Base-by-base conservation (phyloP, 2,113 vertebrate genomes). In the Leucopsar rothschildi region DNA sequence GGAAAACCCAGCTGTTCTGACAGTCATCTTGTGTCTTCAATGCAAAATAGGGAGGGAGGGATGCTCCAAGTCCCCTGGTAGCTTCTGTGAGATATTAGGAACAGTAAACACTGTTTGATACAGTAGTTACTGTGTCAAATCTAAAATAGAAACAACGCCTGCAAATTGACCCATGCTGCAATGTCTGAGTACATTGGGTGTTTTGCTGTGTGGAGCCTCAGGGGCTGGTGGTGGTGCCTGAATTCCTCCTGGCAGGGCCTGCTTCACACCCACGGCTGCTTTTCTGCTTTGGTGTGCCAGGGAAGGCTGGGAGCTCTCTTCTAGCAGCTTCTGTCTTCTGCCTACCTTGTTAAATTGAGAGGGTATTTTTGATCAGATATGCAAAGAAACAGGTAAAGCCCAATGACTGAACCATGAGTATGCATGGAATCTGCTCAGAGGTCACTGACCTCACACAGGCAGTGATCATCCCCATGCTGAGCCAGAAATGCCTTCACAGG, bases 381-480 rank as follows among this genome's bases (percentile, higher is more conserved):
- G 5, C 37, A 53, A 65, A 75, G 55, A 70, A 85, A 33, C 0
- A 1, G 14, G 33, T 78, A 47, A 69, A 56, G 37, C 25, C 7
- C 12, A 45, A 21, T 5, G 4, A 29, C 19, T 60, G 69, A 82
- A 37, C 31, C 0, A 0, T 39, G 35, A 28, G 40, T 2, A 1
- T 52, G 61, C 11, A 5, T 0, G 24, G 42, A 25, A 5, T 77
- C 35, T 59, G 33, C 55, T 73, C 6, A 60, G 64, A 28, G 53
- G 28, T 69, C 40, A 24, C 33, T 45, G 76, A 13, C 15, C 4
- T 73, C 13, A 6, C 1, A 2, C 13, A 20, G 56, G 24, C 6
- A 1, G 3, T 0, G 3, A 7, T 78, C 73, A 7, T 78, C 73
- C 24, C n/a, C 9, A 3, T 0, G 0, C 37, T 61, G 64, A 55